These are phyloP conservation scores for Melangyna quadrimaculata DNA, from an alignment of 2,888 invertebrate genomes.

Conservation along the genomic window DNA sequence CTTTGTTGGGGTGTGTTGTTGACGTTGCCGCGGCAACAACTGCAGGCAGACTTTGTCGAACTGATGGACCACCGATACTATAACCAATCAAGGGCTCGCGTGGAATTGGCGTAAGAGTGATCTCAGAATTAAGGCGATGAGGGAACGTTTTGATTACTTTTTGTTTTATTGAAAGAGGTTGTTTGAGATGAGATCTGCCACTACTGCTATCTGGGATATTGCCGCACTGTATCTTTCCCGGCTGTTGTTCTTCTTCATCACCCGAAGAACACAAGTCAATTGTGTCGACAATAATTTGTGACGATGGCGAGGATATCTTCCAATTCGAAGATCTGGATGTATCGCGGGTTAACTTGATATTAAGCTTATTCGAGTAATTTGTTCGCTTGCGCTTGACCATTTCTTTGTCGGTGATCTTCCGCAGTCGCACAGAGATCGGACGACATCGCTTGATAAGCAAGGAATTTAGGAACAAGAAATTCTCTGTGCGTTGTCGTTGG, in stretches of 20 bases:
- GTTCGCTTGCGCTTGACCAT: slow-evolving; percentile 73
- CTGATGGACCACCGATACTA: neutral
- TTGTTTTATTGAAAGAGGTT: slow-evolving; percentile 20
- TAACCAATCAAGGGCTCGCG: slow-evolving; percentile 46
- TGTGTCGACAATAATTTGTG: slow-evolving; percentile 82
- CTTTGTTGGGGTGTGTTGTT: slow-evolving; percentile 43
- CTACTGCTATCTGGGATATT: slow-evolving; percentile 12
- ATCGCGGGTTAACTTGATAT: slow-evolving; percentile 79
- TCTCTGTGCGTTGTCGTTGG: slow-evolving; percentile 77
- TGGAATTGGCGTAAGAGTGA: slow-evolving; percentile 71
- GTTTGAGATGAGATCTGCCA: neutral
- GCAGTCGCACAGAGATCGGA: slow-evolving; percentile 79
- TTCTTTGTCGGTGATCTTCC: slow-evolving; percentile 77
- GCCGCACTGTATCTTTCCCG: neutral
- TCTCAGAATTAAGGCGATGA: slow-evolving; percentile 68
- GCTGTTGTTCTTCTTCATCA: slow-evolving; percentile 81
- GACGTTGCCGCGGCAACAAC: slow-evolving; percentile 59
- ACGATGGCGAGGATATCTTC: slow-evolving; percentile 78
- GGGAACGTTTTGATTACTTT: slow-evolving; percentile 39
- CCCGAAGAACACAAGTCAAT: slow-evolving; percentile 87
- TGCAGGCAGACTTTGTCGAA: slow-evolving; percentile 17
- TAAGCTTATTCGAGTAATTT: slow-evolving; percentile 75
- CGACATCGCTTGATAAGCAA: slow-evolving; percentile 79
- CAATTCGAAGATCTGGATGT: slow-evolving; percentile 78
- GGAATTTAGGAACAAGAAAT: slow-evolving; percentile 79